Conservation (phyloP, 2,113 vertebrate genomes). For the rat (Rattus norvegicus) region GRCr8 NC_086031.1:107902501-107903000, state of each 20-base stretch:
- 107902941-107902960: background rate
- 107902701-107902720: background rate
- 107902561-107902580: background rate
- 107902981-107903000: background rate
- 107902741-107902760: background rate
- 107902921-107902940: conserved; percentile 25
- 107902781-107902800: background rate
- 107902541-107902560: background rate
- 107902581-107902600: background rate
- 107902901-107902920: background rate
- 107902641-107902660: background rate
- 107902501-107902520: background rate
- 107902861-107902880: background rate
- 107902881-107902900: conserved; percentile 30
- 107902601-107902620: background rate
- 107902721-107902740: background rate
- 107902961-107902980: background rate
- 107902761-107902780: background rate
- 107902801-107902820: background rate
- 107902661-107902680: background rate
- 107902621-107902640: background rate
- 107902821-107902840: background rate
- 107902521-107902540: conserved; percentile 5
- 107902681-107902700: background rate
- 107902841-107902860: background rate